These are phyloP conservation scores for Julus scandinavius DNA, from an alignment of 2,888 invertebrate species.

Conservation along the genomic window DNA sequence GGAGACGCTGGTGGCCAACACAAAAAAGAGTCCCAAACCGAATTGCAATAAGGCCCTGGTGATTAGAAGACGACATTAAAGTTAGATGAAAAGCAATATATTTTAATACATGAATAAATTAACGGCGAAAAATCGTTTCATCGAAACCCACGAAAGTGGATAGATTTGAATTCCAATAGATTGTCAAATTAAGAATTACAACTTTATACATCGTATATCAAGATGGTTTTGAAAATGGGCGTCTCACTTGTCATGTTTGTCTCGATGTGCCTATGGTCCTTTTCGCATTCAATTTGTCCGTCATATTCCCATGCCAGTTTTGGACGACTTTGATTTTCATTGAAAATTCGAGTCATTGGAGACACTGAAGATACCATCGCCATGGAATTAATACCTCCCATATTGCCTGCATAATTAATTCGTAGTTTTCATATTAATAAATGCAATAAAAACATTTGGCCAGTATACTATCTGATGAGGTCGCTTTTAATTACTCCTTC, in stretches of 20 bases:
- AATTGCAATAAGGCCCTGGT: slow-evolving; percentile 29
- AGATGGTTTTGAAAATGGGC: background rate
- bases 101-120: background rate
- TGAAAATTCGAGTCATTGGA: background rate
- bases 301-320: slow-evolving; percentile 2
- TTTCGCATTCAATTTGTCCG: slow-evolving; percentile 10
- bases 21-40: slow-evolving; percentile 37
- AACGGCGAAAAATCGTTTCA: background rate
- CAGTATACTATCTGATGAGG: background rate
- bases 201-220: too few species aligned
- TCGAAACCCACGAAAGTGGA: background rate
- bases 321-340: slow-evolving; percentile 16
- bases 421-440: background rate
- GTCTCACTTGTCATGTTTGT: background rate
- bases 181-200: background rate
- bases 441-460: background rate
- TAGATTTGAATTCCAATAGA: background rate
- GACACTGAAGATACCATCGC: background rate
- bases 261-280: background rate
- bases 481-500: background rate
- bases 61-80: background rate
- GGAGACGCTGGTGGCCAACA: slow-evolving; percentile 7
- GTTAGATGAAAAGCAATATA: background rate
- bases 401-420: background rate
- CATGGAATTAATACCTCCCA: slow-evolving; percentile 8